Conservation (phyloP, 2,113 vertebrate genomes). For the Oryzias melastigma region DNA sequence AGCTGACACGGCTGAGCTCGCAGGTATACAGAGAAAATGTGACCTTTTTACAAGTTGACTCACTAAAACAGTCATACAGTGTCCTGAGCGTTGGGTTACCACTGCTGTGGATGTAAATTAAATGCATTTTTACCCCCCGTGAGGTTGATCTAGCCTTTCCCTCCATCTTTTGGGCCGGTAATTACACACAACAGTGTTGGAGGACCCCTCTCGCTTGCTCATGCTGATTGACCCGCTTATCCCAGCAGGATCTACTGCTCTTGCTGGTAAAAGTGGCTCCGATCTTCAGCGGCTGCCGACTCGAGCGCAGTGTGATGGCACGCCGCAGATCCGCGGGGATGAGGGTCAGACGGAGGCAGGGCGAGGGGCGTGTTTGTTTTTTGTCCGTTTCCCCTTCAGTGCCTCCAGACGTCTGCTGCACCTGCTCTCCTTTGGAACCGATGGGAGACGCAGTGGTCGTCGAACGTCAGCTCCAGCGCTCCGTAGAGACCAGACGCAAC, state of each 20-base stretch:
- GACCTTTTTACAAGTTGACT: too few species aligned
- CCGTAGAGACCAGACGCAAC: constrained; percentile 42
- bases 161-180: constrained; percentile 57
- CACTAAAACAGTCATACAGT: too few species aligned
- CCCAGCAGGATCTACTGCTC: constrained; percentile 41
- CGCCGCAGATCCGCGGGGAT: constrained; percentile 46
- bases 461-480: constrained; percentile 35
- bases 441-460: constrained; percentile 30
- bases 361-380: constrained; percentile 62
- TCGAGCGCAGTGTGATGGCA: constrained; percentile 42
- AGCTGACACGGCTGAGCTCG: too few species aligned
- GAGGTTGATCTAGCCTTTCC: constrained; percentile 31
- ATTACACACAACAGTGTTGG: constrained; percentile 68
- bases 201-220: constrained; percentile 42
- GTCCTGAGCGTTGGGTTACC: too few species aligned
- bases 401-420: constrained; percentile 53
- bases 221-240: constrained; percentile 61
- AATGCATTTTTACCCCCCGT: too few species aligned
- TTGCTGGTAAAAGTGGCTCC: constrained; percentile 8
- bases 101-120: too few species aligned
- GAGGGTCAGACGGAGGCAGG: constrained; percentile 57
- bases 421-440: constrained; percentile 59
- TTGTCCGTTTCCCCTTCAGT: constrained; percentile 61
- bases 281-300: constrained; percentile 18
- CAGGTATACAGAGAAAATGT: too few species aligned